Base-by-base conservation (phyloP, 2,113 vertebrate genomes). In the Aplodontia rufa region DNA sequence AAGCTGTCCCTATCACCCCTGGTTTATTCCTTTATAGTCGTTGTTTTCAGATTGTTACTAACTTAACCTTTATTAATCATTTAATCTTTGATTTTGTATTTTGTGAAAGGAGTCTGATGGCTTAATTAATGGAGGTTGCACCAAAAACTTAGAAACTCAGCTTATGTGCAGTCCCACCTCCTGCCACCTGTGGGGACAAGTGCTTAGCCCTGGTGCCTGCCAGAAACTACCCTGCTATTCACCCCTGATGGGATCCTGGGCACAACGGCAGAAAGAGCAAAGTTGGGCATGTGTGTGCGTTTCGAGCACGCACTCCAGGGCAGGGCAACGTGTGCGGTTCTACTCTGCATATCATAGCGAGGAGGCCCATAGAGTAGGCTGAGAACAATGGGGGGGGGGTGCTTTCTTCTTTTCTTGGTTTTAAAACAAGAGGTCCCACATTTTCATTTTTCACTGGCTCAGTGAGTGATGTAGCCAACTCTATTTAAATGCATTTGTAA, bases 401-500 rank as follows among this genome's bases (percentile, higher is more conserved):
- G 60, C 1, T 8, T 22, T 86, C 76, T 80, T n/a, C 22, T 72
- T 69, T 13, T 49, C 42, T 69, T 86, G 17, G 32, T 78, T 96
- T 75, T 81, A 28, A 76, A 91, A 55, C 19, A 83, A 87, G 10
- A 35, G 68, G 8, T 5, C 26, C 8, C 45, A 14, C 26, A 69
- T 32, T 76, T 93, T 85, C 42, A 85, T 72, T 95, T 85, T 87
- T 81, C 13, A 32, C 24, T 64, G 13, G 12, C 19, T 32, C 47
- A 42, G 60, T 10, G 78, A 69, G 51, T 79, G 68, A 71, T 88
- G 2, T 12, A 55, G 28, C 6, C 40, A 86, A 58, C 9, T 7
- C 42, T 75, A n/a, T 64, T 86, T 87, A 82, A 89, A 86, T 47
- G 32, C 37, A 90, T 82, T 76, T 90, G 42, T 55, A 80, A 75